Evolutionary conservation across 2,888 invertebrate genomes (phyloP), one percentile per base, ranked within the genome.

Genomic region (Leucophenga montana): DNA sequence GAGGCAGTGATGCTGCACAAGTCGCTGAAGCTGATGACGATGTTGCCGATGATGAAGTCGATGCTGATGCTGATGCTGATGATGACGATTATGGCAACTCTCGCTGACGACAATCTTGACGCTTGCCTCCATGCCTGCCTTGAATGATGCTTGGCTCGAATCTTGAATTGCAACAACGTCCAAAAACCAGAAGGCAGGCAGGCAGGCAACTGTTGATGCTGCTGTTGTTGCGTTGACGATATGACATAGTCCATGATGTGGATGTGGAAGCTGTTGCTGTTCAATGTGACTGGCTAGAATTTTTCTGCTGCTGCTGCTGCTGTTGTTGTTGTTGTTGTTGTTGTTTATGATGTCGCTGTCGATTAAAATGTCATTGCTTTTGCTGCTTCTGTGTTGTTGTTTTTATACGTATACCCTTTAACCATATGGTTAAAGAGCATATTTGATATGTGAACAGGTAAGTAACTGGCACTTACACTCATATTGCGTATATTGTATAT

Each of bases 311-410:
- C 11, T 46, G 67, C 16, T 46, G 57, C 11, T 44, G 33, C 50
- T 67, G 70, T 33, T 62, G 16, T 27, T 66, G 66, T 70, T 54
- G 62, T 27, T 31, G 31, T 27, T 31, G 48, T 16, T 48, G 50
- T 50, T 50, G 50, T 18, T 50, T n/a, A 50, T 50, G 67, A 53
- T 67, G 54, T 56, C n/a, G 54, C 77, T 82, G 81, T 79, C 82
- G 80, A 81, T 81, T 84, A 84, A 81, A 81, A 84, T 84, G 80
- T 83, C 80, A 82, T 83, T 78, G 75, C 82, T 73, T 77, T 83
- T 71, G 83, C 83, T 27, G 27, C 82, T 73, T 79, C 71, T 73
- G 31, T 18, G 33, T 6, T 61, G 16, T 39, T 33, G 11, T 33
- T 31, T 62, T 14, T n/a, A 18, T 33, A 16, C 44, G n/a, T n/a